Conservation (phyloP, 2,797 vertebrate genomes). For the Crocidura indochinensis region DNA sequence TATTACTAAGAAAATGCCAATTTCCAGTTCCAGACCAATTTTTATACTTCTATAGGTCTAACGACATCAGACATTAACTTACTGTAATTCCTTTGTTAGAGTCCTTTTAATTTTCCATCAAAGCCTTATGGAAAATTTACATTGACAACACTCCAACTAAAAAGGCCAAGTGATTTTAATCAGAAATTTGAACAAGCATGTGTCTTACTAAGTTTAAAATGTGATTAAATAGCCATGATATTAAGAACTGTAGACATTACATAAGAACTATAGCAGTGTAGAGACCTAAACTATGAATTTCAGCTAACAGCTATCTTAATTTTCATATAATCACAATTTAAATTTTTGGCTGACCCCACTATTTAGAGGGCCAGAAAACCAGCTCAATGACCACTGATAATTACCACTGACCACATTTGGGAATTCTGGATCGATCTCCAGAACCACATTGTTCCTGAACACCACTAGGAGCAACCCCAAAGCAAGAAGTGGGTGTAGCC, state of each 20-base stretch:
- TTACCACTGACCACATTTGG: too few species aligned
- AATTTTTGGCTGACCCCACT: neutral
- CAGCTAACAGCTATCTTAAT: neutral
- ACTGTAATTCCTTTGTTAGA: neutral
- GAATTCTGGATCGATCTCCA: too few species aligned
- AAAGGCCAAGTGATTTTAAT: neutral
- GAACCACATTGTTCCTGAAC: too few species aligned
- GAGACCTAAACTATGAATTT: neutral
- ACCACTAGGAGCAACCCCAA: too few species aligned
- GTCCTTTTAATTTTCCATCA: neutral
- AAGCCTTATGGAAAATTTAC: neutral
- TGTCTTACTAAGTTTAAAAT: neutral
- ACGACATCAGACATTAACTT: neutral
- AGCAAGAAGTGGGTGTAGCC: too few species aligned
- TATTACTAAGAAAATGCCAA: neutral
- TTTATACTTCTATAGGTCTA: neutral
- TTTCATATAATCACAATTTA: slow-evolving; percentile 42
- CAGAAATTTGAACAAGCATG: slow-evolving; percentile 25
- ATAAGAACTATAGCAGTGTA: neutral
- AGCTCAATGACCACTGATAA: too few species aligned
- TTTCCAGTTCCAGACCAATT: neutral
- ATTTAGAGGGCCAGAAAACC: neutral
- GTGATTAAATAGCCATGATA: neutral
- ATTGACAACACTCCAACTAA: slow-evolving; percentile 10
- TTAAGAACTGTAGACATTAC: too few species aligned